Conservation (phyloP, 1,140 invertebrate genomes). For the Ips nitidus region DNA sequence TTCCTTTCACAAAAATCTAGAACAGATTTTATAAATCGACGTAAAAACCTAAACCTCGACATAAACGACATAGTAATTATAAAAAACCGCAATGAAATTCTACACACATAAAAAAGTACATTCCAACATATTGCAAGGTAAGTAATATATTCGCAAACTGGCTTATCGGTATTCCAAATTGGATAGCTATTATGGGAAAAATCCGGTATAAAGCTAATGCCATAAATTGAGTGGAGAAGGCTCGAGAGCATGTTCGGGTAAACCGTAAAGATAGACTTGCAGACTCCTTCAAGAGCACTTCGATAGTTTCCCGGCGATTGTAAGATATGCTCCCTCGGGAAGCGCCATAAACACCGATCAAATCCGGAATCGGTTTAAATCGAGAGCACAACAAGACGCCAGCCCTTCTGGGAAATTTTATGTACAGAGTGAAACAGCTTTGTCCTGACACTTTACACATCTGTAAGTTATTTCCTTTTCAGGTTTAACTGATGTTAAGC, state of each 20-base stretch:
- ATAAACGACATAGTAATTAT: too few relatives aligned
- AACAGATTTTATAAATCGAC: too few relatives aligned
- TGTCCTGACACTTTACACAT: too few relatives aligned
- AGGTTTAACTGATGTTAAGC: too few relatives aligned
- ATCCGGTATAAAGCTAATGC: constrained; percentile 13
- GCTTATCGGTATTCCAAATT: too few relatives aligned
- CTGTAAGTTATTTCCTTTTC: too few relatives aligned
- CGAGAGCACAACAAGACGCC: constrained; percentile 17
- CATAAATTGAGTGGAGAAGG: constrained; percentile 14
- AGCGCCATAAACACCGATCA: constrained; percentile 29
- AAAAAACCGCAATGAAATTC: too few relatives aligned
- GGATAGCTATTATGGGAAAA: background rate
- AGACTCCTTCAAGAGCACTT: constrained; percentile 26
- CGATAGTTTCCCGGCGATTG: constrained; percentile 25
- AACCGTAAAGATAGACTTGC: constrained; percentile 28
- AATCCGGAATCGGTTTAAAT: constrained; percentile 29
- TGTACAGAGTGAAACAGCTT: background rate
- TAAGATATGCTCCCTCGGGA: constrained; percentile 25
- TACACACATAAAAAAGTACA: too few relatives aligned
- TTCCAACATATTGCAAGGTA: too few relatives aligned
- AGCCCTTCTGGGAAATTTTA: background rate
- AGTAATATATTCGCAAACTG: too few relatives aligned
- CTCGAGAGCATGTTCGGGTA: constrained; percentile 11
- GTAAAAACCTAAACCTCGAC: too few relatives aligned
- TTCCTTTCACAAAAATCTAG: too few relatives aligned